These are phyloP conservation scores for Antrozous pallidus DNA, from an alignment of 2,797 vertebrate genomes.

Conservation along the genomic window DNA sequence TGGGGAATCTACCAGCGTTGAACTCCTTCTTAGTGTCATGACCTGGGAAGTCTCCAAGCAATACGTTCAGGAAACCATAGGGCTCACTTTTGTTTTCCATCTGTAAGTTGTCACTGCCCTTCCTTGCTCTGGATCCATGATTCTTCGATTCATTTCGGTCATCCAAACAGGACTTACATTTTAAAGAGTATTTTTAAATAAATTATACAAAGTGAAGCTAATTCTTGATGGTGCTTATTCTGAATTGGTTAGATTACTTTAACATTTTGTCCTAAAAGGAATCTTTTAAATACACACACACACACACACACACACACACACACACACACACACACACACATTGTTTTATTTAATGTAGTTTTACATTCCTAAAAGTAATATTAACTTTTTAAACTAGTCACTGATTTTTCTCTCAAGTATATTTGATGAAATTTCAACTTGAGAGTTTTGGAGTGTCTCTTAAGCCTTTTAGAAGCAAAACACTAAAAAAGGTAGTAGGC, in stretches of 20 bases:
- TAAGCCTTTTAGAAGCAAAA: neutral
- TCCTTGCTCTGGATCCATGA: neutral
- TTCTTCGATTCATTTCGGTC: neutral
- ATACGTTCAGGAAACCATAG: neutral
- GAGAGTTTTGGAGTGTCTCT: neutral
- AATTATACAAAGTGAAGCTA: neutral
- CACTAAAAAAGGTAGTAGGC: neutral
- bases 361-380: neutral
- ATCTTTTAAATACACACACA: neutral
- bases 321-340: too few relatives aligned
- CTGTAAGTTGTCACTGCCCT: neutral
- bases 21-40: neutral
- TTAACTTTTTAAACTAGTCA: neutral
- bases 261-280: neutral
- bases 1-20: neutral
- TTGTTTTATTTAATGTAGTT: neutral
- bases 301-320: too few relatives aligned
- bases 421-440: neutral
- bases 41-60: neutral
- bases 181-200: neutral
- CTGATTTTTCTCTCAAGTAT: neutral
- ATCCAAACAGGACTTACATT: neutral
- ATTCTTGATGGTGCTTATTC: neutral
- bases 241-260: neutral
- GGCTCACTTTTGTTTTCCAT: neutral